Percentiles rank a stretch among this genome's conserved stretches.
Conservation (phyloP, 1,140 invertebrate genomes). For the Nasonia vitripennis region DNA sequence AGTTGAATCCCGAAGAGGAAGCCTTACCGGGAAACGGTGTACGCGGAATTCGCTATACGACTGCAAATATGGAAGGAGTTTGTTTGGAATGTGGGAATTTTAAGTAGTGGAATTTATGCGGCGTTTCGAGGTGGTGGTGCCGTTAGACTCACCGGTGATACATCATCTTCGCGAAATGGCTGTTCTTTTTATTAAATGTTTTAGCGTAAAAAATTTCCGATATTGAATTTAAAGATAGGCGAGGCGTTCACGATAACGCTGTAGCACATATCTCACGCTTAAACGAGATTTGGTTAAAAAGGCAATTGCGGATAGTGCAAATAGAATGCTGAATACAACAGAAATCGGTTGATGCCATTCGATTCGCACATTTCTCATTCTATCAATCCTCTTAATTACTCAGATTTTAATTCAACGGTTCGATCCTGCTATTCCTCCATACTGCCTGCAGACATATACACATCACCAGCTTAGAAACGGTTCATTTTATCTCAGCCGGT, state of each 20-base stretch:
- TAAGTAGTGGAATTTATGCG: neutral
- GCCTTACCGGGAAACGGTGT: neutral
- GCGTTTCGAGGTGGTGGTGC: neutral
- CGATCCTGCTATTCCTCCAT: too few species aligned
- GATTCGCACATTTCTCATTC: too few species aligned
- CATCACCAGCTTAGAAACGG: too few species aligned
- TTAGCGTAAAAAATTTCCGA: neutral
- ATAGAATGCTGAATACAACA: neutral
- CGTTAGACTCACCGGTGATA: neutral
- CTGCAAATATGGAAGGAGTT: neutral
- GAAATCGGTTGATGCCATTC: too few species aligned
- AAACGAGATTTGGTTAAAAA: neutral
- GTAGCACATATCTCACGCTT: neutral
- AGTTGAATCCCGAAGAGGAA: neutral
- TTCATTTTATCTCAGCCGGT: too few species aligned
- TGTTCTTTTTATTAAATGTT: neutral
- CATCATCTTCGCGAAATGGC: neutral
- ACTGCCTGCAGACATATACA: too few species aligned
- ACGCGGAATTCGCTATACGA: neutral
- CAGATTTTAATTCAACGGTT: too few species aligned
- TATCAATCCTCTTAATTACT: too few species aligned
- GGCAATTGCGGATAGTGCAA: neutral
- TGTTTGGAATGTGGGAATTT: neutral
- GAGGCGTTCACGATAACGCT: neutral
- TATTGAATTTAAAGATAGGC: neutral